These are phyloP conservation scores for Clitarchus hookeri DNA, from an alignment of 2,888 invertebrate genomes.

Conservation along the genomic window DNA sequence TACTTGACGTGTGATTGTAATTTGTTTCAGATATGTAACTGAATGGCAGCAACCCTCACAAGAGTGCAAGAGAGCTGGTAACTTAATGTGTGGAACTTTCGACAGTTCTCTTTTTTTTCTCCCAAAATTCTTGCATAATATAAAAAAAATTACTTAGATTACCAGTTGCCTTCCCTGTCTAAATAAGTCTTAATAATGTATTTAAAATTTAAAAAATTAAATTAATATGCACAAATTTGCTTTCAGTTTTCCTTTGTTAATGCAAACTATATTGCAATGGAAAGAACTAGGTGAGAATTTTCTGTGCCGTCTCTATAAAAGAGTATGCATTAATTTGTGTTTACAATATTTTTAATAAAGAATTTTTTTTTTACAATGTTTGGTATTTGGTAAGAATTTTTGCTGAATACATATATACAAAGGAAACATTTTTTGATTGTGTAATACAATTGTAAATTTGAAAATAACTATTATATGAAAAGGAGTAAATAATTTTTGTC, in stretches of 20 bases:
- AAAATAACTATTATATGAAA: not conserved
- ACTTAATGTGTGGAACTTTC: not conserved
- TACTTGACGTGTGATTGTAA: not conserved
- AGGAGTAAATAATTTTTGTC: not conserved
- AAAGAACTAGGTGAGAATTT: not conserved
- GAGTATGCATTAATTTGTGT: not conserved
- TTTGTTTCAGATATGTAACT: constrained; percentile 15
- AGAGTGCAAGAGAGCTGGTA: not conserved
- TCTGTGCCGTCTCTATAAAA: not conserved
- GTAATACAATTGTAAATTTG: not conserved
- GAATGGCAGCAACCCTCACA: not conserved
- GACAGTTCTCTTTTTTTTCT: not conserved
- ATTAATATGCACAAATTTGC: not conserved
- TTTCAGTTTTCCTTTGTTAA: not conserved
- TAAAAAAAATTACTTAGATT: constrained; percentile 21
- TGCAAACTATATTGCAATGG: constrained; percentile 4
- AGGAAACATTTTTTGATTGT: not conserved
- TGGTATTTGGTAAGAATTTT: not conserved
- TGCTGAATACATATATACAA: not conserved
- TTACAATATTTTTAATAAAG: not conserved
- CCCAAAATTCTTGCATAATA: not conserved
- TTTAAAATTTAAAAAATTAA: constrained; percentile 7
- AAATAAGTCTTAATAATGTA: constrained; percentile 20
- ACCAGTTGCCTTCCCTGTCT: constrained; percentile 25
- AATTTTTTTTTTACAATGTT: not conserved